phyloP scores from a whole-genome alignment of 2,113 vertebrate genomes.

The Platycercus adscitus region DNA sequence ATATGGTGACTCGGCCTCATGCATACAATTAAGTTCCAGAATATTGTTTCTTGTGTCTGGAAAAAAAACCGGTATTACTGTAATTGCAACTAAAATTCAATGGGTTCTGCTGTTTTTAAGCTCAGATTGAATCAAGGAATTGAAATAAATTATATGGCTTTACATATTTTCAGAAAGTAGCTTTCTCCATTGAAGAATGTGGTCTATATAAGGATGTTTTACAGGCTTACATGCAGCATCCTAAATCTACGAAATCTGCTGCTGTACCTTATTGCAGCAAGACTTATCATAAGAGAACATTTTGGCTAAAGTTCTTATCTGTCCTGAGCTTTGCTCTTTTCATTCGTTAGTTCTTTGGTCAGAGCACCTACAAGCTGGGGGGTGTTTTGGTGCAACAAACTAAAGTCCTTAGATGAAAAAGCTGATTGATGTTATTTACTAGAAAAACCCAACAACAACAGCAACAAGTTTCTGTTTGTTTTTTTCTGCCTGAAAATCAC shows the following conservation, averaged over 20 bases:
- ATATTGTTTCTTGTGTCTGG: not conserved
- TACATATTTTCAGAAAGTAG: not conserved
- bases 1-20: not conserved
- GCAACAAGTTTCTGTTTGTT: not conserved
- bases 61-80: not conserved
- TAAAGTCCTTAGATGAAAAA: not conserved
- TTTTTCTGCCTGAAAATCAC: not conserved
- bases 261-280: not conserved
- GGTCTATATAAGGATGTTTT: not conserved
- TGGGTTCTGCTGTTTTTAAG: slow-evolving; percentile 3
- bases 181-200: not conserved
- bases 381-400: not conserved
- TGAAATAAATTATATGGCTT: not conserved
- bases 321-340: not conserved
- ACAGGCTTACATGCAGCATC: not conserved
- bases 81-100: slow-evolving; percentile 18
- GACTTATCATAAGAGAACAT: not conserved
- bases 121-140: not conserved
- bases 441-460: not conserved
- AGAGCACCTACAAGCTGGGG: not conserved
- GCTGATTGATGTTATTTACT: not conserved
- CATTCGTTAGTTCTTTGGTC: not conserved
- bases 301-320: not conserved
- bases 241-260: not conserved
- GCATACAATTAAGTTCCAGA: not conserved